phyloP scores from a whole-genome alignment of 2,888 invertebrate species.

The Dyspetes luteomarginatus region DNA sequence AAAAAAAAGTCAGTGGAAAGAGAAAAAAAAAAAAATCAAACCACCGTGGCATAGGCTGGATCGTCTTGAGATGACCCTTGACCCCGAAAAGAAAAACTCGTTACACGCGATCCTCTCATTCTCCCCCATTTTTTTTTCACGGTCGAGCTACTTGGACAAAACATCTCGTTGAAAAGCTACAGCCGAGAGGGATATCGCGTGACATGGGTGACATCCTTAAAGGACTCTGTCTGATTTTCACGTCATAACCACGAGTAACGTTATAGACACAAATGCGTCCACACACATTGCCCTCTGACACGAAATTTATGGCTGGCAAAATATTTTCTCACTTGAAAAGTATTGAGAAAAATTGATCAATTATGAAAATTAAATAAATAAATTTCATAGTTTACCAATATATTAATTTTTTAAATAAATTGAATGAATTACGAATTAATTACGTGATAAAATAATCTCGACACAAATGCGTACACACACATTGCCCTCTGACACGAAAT shows the following conservation, averaged over 20 bases:
- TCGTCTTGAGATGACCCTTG: slow-evolving; percentile 3
- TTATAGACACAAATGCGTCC: background rate
- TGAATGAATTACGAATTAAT: too few relatives aligned
- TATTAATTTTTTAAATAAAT: too few relatives aligned
- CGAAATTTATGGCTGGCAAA: too few relatives aligned
- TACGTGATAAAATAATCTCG: too few relatives aligned
- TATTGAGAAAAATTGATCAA: too few relatives aligned
- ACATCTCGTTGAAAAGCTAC: slow-evolving; percentile 23
- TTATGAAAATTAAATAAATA: too few relatives aligned
- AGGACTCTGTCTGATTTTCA: background rate
- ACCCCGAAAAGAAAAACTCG: slow-evolving; percentile 21
- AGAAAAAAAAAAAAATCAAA: slow-evolving; percentile 4
- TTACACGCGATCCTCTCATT: slow-evolving; percentile 18
- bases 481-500: too few relatives aligned
- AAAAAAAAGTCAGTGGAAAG: slow-evolving; percentile 16
- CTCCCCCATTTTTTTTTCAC: slow-evolving; percentile 8
- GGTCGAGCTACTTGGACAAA: slow-evolving; percentile 8
- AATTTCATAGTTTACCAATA: too few relatives aligned
- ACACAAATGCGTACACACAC: too few relatives aligned
- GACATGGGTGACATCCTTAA: slow-evolving; percentile 4
- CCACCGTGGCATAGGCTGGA: background rate
- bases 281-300: background rate
- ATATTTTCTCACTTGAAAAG: too few relatives aligned
- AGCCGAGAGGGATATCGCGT: background rate
- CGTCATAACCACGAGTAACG: background rate